phyloP scores from a whole-genome alignment of 1,140 invertebrate species.

The Cryptotermes secundus region DNA sequence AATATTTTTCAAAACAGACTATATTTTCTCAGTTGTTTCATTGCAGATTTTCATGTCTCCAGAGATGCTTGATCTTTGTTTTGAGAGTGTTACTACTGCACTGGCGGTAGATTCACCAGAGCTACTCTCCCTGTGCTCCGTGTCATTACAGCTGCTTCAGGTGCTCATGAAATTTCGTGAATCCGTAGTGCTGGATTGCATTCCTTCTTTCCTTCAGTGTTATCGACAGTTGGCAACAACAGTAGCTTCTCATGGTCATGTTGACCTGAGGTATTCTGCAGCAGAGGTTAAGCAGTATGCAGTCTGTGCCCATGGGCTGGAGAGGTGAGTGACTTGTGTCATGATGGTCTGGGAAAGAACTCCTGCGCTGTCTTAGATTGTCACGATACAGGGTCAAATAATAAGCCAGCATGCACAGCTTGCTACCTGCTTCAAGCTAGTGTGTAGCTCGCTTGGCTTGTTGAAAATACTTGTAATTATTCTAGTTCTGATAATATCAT shows the following conservation, averaged over 20 bases:
- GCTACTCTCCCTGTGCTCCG: neutral
- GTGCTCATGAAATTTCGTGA: neutral
- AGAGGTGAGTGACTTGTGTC: neutral
- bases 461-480: too few relatives aligned
- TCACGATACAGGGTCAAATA: too few relatives aligned
- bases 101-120: neutral
- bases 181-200: neutral
- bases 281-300: neutral
- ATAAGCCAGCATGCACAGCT: too few relatives aligned
- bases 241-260: neutral
- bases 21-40: neutral
- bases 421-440: too few relatives aligned
- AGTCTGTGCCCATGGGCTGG: neutral
- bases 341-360: too few relatives aligned
- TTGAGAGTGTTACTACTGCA: neutral
- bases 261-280: neutral
- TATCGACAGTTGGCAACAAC: neutral
- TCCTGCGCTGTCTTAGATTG: too few relatives aligned
- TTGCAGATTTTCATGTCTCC: neutral
- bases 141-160: neutral
- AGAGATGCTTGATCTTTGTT: neutral
- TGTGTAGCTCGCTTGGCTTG: too few relatives aligned
- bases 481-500: too few relatives aligned
- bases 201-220: neutral
- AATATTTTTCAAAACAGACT: too few relatives aligned